Evolutionary conservation across 2,888 invertebrate genomes (phyloP).

Genomic region (Folsomia manolachei): DNA sequence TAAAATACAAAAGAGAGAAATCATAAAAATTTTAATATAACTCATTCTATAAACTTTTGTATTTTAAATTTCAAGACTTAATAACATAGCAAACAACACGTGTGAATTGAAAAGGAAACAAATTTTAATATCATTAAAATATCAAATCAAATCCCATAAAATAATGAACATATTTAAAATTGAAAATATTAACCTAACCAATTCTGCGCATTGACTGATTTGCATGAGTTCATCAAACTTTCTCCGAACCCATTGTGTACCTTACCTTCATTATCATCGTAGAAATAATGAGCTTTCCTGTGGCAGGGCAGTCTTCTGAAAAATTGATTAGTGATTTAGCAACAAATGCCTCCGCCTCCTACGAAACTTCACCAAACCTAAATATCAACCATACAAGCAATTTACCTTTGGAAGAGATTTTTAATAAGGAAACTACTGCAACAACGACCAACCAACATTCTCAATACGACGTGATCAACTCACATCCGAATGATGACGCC

Average conservation of each 20-base stretch:
- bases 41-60: too few species aligned
- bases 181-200: neutral
- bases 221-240: neutral
- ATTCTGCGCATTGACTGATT: too few species aligned
- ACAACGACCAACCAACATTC: neutral
- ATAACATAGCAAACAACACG: too few species aligned
- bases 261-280: neutral
- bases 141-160: too few species aligned
- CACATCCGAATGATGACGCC: slow-evolving; percentile 17
- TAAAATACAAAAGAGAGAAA: too few species aligned
- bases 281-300: slow-evolving; percentile 17
- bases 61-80: too few species aligned
- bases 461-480: slow-evolving; percentile 8
- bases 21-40: too few species aligned
- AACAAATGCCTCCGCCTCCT: neutral
- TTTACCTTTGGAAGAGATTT: neutral
- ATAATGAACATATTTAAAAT: too few species aligned
- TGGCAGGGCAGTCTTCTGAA: slow-evolving; percentile 1
- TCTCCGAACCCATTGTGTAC: neutral
- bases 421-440: neutral
- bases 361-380: neutral
- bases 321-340: slow-evolving; percentile 14
- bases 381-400: neutral
- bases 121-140: too few species aligned
- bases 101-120: too few species aligned